phyloP scores from a whole-genome alignment of 1,140 invertebrate species.

The Brachionus sp. region DNA sequence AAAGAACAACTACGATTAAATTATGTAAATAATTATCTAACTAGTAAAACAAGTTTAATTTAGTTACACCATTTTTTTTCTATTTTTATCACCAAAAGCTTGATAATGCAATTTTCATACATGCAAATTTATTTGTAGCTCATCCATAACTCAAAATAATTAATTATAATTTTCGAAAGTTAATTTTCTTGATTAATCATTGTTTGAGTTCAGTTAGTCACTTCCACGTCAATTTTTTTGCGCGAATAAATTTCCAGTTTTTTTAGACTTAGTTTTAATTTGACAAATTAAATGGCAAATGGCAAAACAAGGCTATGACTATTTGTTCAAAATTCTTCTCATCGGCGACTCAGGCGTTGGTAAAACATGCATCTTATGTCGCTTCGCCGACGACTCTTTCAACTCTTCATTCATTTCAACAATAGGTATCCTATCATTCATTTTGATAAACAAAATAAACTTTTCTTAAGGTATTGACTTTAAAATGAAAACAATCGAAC shows the following conservation, averaged over 20 bases:
- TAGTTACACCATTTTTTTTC: not conserved
- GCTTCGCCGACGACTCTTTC: slow-evolving; percentile 84
- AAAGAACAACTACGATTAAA: not conserved
- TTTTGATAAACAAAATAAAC: not conserved
- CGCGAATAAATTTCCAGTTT: not conserved
- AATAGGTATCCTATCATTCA: not conserved
- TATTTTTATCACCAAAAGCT: not conserved
- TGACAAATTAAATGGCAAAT: slow-evolving; percentile 42
- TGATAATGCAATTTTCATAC: not conserved
- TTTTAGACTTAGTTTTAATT: not conserved
- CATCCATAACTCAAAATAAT: not conserved
- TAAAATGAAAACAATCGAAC: slow-evolving; percentile 63
- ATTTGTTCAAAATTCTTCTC: slow-evolving; percentile 75
- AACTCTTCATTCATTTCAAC: slow-evolving; percentile 38
- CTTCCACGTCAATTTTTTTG: not conserved
- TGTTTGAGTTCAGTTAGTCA: not conserved
- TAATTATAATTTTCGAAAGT: not conserved
- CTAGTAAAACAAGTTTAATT: not conserved
- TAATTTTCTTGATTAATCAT: not conserved
- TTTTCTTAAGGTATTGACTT: slow-evolving; percentile 56
- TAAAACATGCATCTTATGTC: slow-evolving; percentile 87
- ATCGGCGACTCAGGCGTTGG: slow-evolving; percentile 89
- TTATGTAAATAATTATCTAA: slow-evolving; percentile 4
- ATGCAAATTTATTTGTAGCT: not conserved
- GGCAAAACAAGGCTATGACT: slow-evolving; percentile 45